Evolutionary conservation across 2,797 vertebrate genomes (phyloP), one percentile per base, ranked within the genome.

Genomic region (Numenius phaeopus): DNA sequence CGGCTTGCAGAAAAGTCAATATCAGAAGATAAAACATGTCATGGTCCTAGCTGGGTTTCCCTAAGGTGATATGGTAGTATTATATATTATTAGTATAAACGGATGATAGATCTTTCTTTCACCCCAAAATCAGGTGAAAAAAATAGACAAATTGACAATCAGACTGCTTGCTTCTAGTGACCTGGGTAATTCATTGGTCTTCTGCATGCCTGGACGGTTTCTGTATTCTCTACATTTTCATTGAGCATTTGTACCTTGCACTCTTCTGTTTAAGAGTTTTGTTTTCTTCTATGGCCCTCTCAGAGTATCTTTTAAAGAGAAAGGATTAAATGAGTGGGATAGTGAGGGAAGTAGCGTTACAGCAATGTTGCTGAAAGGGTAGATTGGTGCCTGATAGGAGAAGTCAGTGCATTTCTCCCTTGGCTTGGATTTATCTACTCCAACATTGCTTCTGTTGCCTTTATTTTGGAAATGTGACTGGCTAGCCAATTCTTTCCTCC

Each of bases 81-180:
- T 59, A 7, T 16, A 5, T 58, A 42, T 54, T 47, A 23, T 24
- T 57, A 42, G 5, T 40, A 24, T 39, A 62, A 61, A 32, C 26
- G n/a, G 19, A 10, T 58, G 27, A 59, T 8, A 77, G 52, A 49
- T 44, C 15, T 71, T 58, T 57, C 24, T 83, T 91, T 59, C 4
- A 14, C 11, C 2, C 3, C 0, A 2, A 66, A 75, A 81, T 1
- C 26, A 3, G 0, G 5, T 19, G 11, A 4, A 52, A 71, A 55
- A 65, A 46, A 4, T 6, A 42, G 54, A 64, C 16, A 87, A 72
- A 72, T 6, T 46, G 52, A 14, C 50, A 72, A 11, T 32, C 22
- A 44, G 32, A 23, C 3, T 26, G 17, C 58, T 89, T 61, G n/a
- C 5, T 64, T 39, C 10, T 34, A 27, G 14, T 49, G 10, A 32